Evolutionary conservation across 2,888 invertebrate genomes (phyloP), one percentile per base, ranked within the genome.

Genomic region (Meteorus colon): DNA sequence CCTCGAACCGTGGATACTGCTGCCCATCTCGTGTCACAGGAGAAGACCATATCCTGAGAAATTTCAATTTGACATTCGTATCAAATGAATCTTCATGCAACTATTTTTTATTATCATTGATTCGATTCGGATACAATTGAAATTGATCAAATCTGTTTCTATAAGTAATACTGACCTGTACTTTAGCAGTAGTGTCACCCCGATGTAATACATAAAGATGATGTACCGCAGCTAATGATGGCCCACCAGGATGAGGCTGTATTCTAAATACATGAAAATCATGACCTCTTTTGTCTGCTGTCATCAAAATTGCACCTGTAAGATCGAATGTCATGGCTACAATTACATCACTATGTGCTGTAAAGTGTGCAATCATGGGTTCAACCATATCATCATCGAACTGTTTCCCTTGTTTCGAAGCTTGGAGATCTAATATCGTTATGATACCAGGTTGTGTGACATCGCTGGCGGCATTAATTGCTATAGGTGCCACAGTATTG

Each of bases 261-360:
- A 99, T 93, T 76, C 97, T 93, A 90, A 98, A 99, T 82, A 99
- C 93, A 90, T 99, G 96, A 91, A 99, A 99, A 88, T 97, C 96
- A 86, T 98, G 97, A 0, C 98, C 98, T 31, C 96, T 93, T 82
- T 94, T 94, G 89, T 98, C 98, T 0, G 97, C 97, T 0, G 98
- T 98, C 81, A 98, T 92, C 62, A 98, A 91, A 77, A 98, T 90
- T 91, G 96, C 94, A 65, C 98, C 98, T 73, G 96, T 96, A 65
- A 95, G 94, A 90, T 98, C 98, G 89, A 98, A 98, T 85, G 95
- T 93, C 91, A 98, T 92, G 41, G 96, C 95, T 60, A 97, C 96
- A 73, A 98, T 93, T 2, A 98, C 96, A 83, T 97, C 96, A 1
- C 94, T 94, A 89, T 98, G 95, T 80, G 98, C 95, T 83, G 95